phyloP scores from a whole-genome alignment of 2,113 vertebrate species.

The Xenopus laevis region DNA sequence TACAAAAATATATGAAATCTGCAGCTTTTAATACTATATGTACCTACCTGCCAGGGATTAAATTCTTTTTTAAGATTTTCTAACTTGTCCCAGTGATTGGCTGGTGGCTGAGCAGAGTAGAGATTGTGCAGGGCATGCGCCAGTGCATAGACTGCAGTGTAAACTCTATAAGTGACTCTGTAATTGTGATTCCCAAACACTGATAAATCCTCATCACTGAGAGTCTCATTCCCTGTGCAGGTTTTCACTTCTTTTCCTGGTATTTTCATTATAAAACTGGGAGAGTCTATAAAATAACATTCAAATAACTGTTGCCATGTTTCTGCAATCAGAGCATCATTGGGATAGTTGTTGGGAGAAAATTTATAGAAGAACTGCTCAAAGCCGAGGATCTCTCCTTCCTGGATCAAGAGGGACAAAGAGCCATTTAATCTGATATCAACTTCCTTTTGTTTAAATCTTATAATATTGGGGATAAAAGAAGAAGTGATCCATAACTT shows the following conservation, averaged over 20 bases:
- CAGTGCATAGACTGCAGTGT: conserved; percentile 6
- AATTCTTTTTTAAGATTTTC: background rate
- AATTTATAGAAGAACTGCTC: background rate
- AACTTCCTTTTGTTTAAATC: background rate
- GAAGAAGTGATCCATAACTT: background rate
- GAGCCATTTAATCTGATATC: background rate
- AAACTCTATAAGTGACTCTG: background rate
- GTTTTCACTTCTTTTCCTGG: background rate
- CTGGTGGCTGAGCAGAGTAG: background rate
- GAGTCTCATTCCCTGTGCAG: background rate
- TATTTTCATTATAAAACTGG: too few relatives aligned
- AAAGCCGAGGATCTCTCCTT: conserved; percentile 3
- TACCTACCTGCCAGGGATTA: background rate
- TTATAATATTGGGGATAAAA: background rate
- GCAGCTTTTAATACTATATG: too few relatives aligned
- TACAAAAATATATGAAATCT: too few relatives aligned
- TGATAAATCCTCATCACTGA: background rate
- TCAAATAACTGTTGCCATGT: background rate
- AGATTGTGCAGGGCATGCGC: background rate
- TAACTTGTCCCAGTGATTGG: background rate
- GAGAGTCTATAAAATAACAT: too few relatives aligned
- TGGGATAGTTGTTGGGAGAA: background rate
- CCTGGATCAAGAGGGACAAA: background rate
- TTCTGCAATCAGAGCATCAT: background rate
- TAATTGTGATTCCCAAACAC: background rate